phyloP scores from a whole-genome alignment of 2,888 invertebrate species.

The Drosophila maculinotata region DNA sequence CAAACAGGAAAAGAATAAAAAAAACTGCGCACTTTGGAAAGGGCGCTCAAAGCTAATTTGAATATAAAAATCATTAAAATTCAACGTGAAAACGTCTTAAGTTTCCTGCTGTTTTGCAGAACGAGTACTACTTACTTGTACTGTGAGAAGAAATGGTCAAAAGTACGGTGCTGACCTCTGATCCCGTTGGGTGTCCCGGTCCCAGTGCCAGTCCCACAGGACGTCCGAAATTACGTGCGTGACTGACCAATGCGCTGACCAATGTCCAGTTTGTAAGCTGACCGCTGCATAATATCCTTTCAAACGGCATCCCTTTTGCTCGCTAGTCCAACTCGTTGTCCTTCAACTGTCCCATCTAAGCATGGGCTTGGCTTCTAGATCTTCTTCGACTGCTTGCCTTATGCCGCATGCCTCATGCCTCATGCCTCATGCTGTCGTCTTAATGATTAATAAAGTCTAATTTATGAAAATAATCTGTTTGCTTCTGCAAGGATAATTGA shows the following conservation, averaged over 20 bases:
- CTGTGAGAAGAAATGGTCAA: slow-evolving; percentile 82
- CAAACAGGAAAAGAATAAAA: slow-evolving; percentile 44
- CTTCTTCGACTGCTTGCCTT: slow-evolving; percentile 19
- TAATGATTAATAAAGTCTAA: slow-evolving; percentile 83
- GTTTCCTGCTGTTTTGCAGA: slow-evolving; percentile 67
- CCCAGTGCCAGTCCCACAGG: slow-evolving; percentile 36
- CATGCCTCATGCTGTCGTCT: slow-evolving; percentile 70
- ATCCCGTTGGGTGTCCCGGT: slow-evolving; percentile 63
- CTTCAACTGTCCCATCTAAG: slow-evolving; percentile 66
- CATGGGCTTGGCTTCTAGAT: slow-evolving; percentile 21
- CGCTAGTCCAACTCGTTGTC: slow-evolving; percentile 72
- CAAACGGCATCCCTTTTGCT: slow-evolving; percentile 48
- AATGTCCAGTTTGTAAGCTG: slow-evolving; percentile 76
- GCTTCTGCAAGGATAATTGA: slow-evolving; percentile 44
- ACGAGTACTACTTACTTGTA: slow-evolving; percentile 27
- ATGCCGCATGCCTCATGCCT: slow-evolving; percentile 41
- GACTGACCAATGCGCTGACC: slow-evolving; percentile 83
- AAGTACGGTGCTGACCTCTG: slow-evolving; percentile 84
- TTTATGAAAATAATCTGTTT: slow-evolving; percentile 83
- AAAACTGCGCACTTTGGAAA: slow-evolving; percentile 38
- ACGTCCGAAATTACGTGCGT: slow-evolving; percentile 77
- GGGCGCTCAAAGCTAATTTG: slow-evolving; percentile 74
- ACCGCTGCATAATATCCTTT: slow-evolving; percentile 65
- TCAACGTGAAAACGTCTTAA: slow-evolving; percentile 77
- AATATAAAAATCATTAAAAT: slow-evolving; percentile 82